These are phyloP conservation scores for Oryzaephilus surinamensis DNA, from an alignment of 1,140 invertebrate genomes.

Conservation along the genomic window DNA sequence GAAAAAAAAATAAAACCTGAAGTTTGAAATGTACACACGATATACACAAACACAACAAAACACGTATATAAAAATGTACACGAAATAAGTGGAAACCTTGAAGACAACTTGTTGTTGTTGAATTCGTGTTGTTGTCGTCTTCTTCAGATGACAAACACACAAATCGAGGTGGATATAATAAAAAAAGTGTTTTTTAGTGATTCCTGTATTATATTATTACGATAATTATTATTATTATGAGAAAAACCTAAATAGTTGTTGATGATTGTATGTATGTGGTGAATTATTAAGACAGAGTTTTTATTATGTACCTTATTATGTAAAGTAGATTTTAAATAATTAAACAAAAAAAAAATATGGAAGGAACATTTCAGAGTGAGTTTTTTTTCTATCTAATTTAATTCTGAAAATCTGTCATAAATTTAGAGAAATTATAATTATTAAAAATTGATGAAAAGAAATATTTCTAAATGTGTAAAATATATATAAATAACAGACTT, in stretches of 20 bases:
- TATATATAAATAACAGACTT: constrained; percentile 27
- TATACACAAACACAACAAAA: too few relatives aligned
- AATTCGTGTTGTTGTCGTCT: too few relatives aligned
- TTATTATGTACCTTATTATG: constrained; percentile 33
- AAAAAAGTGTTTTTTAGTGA: constrained; percentile 24
- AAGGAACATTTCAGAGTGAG: constrained; percentile 14
- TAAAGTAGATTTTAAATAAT: constrained; percentile 27
- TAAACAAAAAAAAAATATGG: constrained; percentile 7
- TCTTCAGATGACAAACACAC: too few relatives aligned
- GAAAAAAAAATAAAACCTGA: too few relatives aligned
- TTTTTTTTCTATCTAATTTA: constrained; percentile 26
- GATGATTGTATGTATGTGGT: constrained; percentile 25
- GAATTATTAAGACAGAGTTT: constrained; percentile 16
- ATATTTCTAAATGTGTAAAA: constrained; percentile 32
- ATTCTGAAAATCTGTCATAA: constrained; percentile 23
- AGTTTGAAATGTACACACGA: too few relatives aligned
- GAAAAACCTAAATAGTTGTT: too few relatives aligned
- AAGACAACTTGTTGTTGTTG: too few relatives aligned
- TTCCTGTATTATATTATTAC: constrained; percentile 28
- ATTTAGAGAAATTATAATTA: constrained; percentile 25
- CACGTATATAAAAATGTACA: too few relatives aligned
- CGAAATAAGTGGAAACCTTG: too few relatives aligned
- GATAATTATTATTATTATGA: constrained; percentile 23
- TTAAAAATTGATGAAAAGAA: constrained; percentile 23
- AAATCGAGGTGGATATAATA: too few relatives aligned